A percentile compares a stretch with the other conserved stretches of the same genome.
Conservation (phyloP, 2,888 invertebrate genomes). For the Clitarchus hookeri region DNA sequence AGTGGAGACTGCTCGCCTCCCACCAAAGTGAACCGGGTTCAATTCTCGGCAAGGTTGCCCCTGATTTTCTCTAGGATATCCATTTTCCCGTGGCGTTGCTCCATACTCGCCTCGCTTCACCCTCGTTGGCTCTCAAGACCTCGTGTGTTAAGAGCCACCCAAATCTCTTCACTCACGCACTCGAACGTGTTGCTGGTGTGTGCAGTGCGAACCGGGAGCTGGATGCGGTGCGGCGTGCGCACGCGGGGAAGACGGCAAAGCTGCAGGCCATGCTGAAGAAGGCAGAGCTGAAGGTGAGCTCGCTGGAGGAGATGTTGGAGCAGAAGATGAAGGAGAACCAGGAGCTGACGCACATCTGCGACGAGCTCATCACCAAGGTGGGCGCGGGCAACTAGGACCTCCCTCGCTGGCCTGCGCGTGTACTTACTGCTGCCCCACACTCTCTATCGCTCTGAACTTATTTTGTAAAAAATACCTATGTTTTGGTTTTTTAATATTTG, state of each 20-base stretch:
- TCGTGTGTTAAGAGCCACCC: no score
- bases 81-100: no score
- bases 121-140: no score
- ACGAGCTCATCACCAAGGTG: constrained; percentile 79
- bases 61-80: no score
- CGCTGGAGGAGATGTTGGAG: constrained; percentile 82
- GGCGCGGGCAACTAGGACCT: constrained; percentile 30
- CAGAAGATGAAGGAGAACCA: constrained; percentile 91
- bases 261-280: constrained; percentile 87
- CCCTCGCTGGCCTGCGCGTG: neutral
- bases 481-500: neutral
- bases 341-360: constrained; percentile 89
- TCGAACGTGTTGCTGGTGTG: no score
- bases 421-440: neutral
- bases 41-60: no score
- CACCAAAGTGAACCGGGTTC: no score
- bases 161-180: no score
- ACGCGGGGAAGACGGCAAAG: constrained; percentile 80
- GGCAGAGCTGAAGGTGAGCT: constrained; percentile 83
- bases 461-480: neutral
- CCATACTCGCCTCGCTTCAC: no score
- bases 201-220: constrained; percentile 82
- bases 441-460: no score
- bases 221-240: constrained; percentile 72
- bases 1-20: no score